These are phyloP conservation scores for Ormyrus thymus DNA, from an alignment of 2,888 invertebrate genomes.

Conservation along the genomic window DNA sequence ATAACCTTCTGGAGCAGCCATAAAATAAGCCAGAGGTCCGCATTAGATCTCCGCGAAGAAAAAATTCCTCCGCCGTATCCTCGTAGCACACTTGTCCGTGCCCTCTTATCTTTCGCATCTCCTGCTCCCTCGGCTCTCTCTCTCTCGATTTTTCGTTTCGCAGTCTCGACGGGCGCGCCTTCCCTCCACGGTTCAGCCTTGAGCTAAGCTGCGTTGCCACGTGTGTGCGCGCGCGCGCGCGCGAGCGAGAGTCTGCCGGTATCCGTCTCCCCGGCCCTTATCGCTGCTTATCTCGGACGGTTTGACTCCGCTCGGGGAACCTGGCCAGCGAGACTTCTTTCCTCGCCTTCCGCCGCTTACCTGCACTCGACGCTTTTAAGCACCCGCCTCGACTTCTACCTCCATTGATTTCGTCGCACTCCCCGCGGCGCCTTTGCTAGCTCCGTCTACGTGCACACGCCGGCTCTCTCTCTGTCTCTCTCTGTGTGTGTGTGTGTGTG, in stretches of 20 bases:
- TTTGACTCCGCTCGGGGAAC: too few relatives aligned
- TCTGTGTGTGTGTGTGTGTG: background rate
- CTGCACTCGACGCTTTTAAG: too few relatives aligned
- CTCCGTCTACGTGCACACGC: background rate
- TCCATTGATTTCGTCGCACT: constrained; percentile 53
- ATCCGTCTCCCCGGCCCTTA: constrained; percentile 5
- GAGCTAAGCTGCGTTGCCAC: background rate
- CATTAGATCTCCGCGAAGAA: too few relatives aligned
- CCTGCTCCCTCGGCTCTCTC: background rate
- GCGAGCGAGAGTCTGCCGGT: background rate
- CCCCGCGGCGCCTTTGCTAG: constrained; percentile 36
- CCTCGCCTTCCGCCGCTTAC: too few relatives aligned
- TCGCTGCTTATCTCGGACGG: too few relatives aligned
- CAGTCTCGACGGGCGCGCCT: background rate
- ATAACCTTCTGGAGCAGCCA: too few relatives aligned
- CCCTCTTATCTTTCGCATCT: background rate
- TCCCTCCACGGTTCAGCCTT: background rate
- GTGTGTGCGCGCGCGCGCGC: background rate
- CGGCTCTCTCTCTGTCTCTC: too few relatives aligned
- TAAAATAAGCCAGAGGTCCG: too few relatives aligned
- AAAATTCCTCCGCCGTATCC: too few relatives aligned
- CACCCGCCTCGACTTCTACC: background rate
- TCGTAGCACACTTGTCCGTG: background rate
- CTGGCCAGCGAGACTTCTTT: too few relatives aligned
- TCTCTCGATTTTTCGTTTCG: background rate